Percentiles rank a stretch among this genome's conserved stretches.
phyloP scores from a whole-genome alignment of 2,888 invertebrate species.

The Aleiodes leptofemur region DNA sequence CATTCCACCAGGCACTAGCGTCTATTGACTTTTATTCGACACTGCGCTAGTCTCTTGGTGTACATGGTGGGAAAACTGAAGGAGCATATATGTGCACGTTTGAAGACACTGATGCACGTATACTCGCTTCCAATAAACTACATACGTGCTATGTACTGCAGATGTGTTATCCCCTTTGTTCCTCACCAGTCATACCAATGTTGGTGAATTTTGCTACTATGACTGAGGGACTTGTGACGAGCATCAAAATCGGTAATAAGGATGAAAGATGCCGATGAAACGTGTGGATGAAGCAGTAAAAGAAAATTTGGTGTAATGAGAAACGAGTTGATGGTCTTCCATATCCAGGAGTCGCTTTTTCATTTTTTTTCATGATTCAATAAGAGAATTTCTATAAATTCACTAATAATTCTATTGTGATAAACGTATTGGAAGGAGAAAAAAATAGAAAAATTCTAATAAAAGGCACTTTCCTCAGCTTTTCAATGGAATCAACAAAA shows the following conservation, averaged over 20 bases:
- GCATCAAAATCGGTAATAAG: conserved; percentile 33
- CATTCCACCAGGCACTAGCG: conserved; percentile 46
- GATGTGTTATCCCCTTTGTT: conserved; percentile 47
- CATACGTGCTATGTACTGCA: conserved; percentile 48
- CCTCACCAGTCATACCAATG: conserved; percentile 30
- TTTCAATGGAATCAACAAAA: no score
- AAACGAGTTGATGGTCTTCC: no score
- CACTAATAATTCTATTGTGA: no score
- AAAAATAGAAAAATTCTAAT: no score
- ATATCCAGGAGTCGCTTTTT: no score
- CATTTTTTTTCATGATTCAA: no score
- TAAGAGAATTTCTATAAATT: no score
- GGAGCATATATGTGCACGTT: conserved; percentile 4
- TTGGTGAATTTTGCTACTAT: conserved; percentile 15
- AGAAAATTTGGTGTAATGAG: conserved; percentile 50
- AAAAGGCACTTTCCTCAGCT: no score
- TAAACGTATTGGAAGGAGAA: no score
- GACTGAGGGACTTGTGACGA: conserved; percentile 26
- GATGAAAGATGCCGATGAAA: not conserved
- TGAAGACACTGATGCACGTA: conserved; percentile 26
- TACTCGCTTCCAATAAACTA: conserved; percentile 51
- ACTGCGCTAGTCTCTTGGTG: conserved; percentile 42
- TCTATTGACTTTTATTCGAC: conserved; percentile 56
- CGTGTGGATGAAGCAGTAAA: conserved; percentile 20
- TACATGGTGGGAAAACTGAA: not conserved